Base-by-base conservation (phyloP, 2,888 invertebrate species). In the Pterostichus madidus region DNA sequence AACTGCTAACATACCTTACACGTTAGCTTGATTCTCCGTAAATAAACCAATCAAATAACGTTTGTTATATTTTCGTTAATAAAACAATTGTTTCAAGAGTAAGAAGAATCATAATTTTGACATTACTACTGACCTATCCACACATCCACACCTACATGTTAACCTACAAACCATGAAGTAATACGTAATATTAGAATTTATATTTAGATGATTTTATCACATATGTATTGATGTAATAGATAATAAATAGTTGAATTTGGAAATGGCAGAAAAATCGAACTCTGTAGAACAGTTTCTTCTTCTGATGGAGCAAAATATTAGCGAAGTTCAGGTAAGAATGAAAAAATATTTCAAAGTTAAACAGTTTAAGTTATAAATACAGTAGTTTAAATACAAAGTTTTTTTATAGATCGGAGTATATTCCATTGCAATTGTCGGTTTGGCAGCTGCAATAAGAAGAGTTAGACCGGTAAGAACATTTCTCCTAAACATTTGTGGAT, bases 381-480 rank as follows among this genome's bases (percentile, higher is more conserved):
- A 24, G 24, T 24, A 24, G 24, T 24, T 24, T 24, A 24, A 24
- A 24, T 2, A 24, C 24, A 24, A 24, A 24, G 24, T 24, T 24
- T 24, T 24, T 24, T 84, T 80, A 59, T 85, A 92, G 91, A 88
- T 91, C 84, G 88, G 91, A n/a, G 90, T 91, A 64, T 93, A 92
- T 87, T 91, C 92, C 5, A 87, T 92, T 44, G 91, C 92, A 52
- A 86, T 91, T 49, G 85, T 90, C 73, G 91, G 92, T 52, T 87
- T 92, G 24, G 87, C 90, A 6, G 86, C 90, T 68, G 92, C 92
- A 7, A 84, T 92, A 75, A 88, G 91, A 84, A 91, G 89, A 89
- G 91, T 92, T 49, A 89, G 91, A 87, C 92, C 92, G 35, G 92
- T 92, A 89, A 89, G 39, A 6, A 39, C 1, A 39, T 39, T 39